Conservation (phyloP, 2,888 invertebrate species). For the Lasioglossum pauxillum region DNA sequence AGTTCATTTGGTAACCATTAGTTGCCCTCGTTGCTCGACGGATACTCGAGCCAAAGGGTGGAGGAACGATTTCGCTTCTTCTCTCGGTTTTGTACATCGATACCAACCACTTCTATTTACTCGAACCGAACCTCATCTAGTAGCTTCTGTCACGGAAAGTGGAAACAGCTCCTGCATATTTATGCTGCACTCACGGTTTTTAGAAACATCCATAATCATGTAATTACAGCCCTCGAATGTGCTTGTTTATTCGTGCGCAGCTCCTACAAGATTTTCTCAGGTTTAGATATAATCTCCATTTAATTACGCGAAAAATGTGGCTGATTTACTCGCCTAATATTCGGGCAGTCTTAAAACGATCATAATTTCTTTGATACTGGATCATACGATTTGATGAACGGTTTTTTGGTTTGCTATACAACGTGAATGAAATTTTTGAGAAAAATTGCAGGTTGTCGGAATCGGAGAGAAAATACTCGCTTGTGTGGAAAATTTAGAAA, state of each 20-base stretch:
- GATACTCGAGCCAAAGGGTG: constrained; percentile 36
- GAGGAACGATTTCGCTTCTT: constrained; percentile 15
- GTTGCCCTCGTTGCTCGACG: constrained; percentile 37
- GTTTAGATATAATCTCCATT: neutral
- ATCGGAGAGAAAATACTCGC: no score
- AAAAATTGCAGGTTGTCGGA: no score
- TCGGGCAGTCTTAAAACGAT: no score
- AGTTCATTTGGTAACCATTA: constrained; percentile 59
- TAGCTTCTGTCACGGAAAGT: neutral
- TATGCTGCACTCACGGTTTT: constrained; percentile 3
- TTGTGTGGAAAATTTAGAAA: no score
- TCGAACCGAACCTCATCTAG: neutral
- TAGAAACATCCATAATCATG: neutral
- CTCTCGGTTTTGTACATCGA: constrained; percentile 23
- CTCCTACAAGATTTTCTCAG: neutral
- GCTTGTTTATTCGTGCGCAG: neutral
- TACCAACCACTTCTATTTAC: constrained; percentile 18
- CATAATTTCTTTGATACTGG: no score
- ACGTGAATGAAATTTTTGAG: no score
- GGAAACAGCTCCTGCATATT: constrained; percentile 12
- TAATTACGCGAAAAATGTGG: neutral
- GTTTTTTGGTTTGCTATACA: no score
- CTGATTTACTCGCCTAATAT: no score
- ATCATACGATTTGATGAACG: no score
- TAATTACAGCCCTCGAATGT: neutral